Evolutionary conservation across 2,797 vertebrate species (phyloP), one percentile per base, ranked within the genome.

Genomic region (Chiloscyllium punctatum): DNA sequence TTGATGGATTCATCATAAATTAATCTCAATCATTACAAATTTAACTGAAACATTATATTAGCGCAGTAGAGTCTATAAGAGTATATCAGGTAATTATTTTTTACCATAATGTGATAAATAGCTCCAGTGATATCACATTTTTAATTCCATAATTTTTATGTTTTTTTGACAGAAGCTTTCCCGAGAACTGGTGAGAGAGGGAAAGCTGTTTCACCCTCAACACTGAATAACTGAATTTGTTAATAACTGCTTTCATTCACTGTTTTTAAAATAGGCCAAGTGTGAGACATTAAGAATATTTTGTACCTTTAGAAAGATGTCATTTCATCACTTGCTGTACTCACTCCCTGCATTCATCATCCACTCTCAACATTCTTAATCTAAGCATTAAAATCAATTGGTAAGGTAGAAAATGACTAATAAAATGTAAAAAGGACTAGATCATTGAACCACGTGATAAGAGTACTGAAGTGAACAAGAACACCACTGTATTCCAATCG

Each of bases 401-500:
- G 48, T 51, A 15, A 95, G 30, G 71, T 57, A 33, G 27, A 72
- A 27, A 77, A 95, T 13, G 6, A 95, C 30, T 95, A 53, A 57
- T 48, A n/a, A 74, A 77, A 95, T 95, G 48, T 77, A 30, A 74
- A 74, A 94, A 94, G 68, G 51, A 71, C 68, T 94, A 74, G 9
- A 74, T 51, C 42, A 13, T 74, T 21, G 8, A 77, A 53, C 30
- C 71, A 77, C 7, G 51, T 95, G 71, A 33, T n/a, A 74, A 33
- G 48, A 57, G 25, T 37, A 53, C 42, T 74, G 69, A 95, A 53
- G 25, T 74, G 42, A 74, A 94, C 94, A 92, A 92, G 62, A 69
- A 13, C 69, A 74, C 71, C 48, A 53, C 94, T 95, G 69, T 95
- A 77, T 95, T 95, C 77, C n/a, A 74, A n/a, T 27, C 23, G 68